phyloP scores from a whole-genome alignment of 2,888 invertebrate species.

The Cosmia pyralina region DNA sequence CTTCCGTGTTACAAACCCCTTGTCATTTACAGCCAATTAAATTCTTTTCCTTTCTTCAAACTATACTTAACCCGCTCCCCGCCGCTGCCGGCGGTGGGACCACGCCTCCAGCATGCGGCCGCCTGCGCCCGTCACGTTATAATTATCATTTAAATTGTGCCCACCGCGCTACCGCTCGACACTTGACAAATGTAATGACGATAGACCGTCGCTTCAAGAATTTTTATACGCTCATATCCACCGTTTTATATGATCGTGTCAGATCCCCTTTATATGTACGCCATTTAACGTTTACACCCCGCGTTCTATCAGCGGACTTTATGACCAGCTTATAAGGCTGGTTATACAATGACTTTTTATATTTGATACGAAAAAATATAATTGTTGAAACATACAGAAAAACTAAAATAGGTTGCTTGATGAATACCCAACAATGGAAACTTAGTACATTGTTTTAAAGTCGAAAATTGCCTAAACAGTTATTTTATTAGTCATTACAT shows the following conservation, averaged over 20 bases:
- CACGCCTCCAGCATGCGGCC: conserved; percentile 62
- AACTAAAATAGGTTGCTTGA: conserved; percentile 71
- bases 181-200: conserved; percentile 90
- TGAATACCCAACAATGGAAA: conserved; percentile 63
- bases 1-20: conserved; percentile 44
- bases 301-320: conserved; percentile 37
- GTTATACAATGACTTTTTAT: conserved; percentile 41
- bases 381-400: conserved; percentile 69
- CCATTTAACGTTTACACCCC: conserved; percentile 64
- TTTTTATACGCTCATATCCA: conserved; percentile 90
- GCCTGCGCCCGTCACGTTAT: conserved; percentile 78
- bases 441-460: conserved; percentile 64
- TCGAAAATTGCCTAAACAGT: conserved; percentile 50
- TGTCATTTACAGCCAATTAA: conserved; percentile 48
- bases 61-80: conserved; percentile 49
- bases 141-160: conserved; percentile 90
- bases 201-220: conserved; percentile 86
- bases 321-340: conserved; percentile 50
- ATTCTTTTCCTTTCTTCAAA: conserved; percentile 32
- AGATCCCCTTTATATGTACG: conserved; percentile 80
- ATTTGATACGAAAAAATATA: conserved; percentile 30
- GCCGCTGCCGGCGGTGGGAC: conserved; percentile 30
- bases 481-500: conserved; percentile 60
- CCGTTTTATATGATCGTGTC: conserved; percentile 87
- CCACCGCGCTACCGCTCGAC: conserved; percentile 86